Percentiles rank a stretch among this genome's conserved stretches.
These are phyloP conservation scores for Channallabes apus DNA, from an alignment of 2,797 vertebrate species.

Conservation along the genomic window DNA sequence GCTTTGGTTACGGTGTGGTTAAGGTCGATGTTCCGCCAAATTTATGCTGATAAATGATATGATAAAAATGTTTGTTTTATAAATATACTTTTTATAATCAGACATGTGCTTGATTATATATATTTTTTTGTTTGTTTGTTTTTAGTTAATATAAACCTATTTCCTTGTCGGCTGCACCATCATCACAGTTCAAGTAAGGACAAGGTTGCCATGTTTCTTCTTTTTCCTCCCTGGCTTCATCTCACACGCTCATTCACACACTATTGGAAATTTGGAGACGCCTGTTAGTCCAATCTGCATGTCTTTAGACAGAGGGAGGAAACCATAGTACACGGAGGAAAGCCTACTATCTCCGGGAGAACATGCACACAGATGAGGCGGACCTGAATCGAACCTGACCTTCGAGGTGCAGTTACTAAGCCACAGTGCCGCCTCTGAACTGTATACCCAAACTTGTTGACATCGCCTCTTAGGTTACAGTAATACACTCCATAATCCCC, in stretches of 20 bases:
- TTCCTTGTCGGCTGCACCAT: background rate
- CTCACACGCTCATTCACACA: background rate
- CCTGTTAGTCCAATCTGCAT: no score
- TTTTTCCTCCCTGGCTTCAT: no score
- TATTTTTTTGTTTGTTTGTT: background rate
- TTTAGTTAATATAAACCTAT: background rate
- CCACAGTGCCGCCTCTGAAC: no score
- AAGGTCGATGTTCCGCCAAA: background rate
- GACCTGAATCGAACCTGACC: no score
- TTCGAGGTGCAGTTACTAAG: no score
- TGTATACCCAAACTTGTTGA: background rate
- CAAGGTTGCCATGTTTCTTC: background rate
- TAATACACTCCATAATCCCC: background rate
- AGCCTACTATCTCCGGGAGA: no score
- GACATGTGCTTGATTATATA: background rate
- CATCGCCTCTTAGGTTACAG: background rate
- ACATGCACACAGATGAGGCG: no score
- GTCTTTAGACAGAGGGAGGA: no score
- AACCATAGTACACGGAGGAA: no score
- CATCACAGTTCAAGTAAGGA: background rate
- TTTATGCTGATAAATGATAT: background rate
- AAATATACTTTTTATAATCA: background rate
- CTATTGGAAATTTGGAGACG: no score
- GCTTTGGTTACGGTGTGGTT: background rate
- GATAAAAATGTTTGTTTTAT: background rate